A percentile compares a stretch with the other conserved stretches of the same genome.
Conservation (phyloP, 2,888 invertebrate species). For the Xiphydria camelus region DNA sequence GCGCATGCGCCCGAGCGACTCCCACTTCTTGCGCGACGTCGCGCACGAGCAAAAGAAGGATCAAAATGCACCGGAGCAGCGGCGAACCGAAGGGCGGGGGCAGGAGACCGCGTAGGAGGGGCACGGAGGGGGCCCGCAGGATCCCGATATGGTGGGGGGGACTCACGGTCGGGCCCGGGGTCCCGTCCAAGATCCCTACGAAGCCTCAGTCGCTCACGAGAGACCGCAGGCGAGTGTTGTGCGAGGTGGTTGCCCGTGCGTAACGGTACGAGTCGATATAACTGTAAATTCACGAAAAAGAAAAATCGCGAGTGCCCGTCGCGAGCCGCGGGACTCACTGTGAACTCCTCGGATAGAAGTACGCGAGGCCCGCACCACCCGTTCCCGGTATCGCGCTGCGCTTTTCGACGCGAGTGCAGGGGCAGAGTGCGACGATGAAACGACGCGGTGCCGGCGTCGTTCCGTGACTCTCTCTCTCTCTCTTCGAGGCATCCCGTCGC, state of each 20-base stretch:
- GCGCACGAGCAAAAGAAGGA: conserved; percentile 13
- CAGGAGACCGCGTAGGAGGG: conserved; percentile 12
- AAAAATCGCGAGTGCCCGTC: not conserved
- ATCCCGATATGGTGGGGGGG: conserved; percentile 26
- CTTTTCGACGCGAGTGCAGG: too few species aligned
- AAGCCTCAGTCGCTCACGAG: conserved; percentile 51
- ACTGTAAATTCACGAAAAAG: conserved; percentile 6
- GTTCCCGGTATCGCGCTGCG: too few species aligned
- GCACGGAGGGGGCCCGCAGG: conserved; percentile 22
- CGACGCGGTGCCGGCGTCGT: too few species aligned
- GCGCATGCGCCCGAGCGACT: conserved; percentile 34
- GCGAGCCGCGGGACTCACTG: too few species aligned
- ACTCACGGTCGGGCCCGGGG: conserved; percentile 46
- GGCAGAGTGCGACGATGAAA: too few species aligned
- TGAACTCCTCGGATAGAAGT: too few species aligned
- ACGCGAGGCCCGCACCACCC: too few species aligned
- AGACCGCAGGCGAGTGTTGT: conserved; percentile 32
- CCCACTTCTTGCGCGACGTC: conserved; percentile 1
- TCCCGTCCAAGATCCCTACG: conserved; percentile 43
- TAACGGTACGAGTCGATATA: conserved; percentile 2
- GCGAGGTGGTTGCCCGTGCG: conserved; percentile 12
- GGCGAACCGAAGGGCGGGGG: conserved; percentile 15
- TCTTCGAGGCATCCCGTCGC: not conserved
- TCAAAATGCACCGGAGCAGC: conserved; percentile 12
- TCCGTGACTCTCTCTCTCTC: not conserved